A percentile compares a stretch with the other conserved stretches of the same genome.
Evolutionary conservation across 2,888 invertebrate genomes (phyloP).

Genomic region (Liposcelis brunnea): DNA sequence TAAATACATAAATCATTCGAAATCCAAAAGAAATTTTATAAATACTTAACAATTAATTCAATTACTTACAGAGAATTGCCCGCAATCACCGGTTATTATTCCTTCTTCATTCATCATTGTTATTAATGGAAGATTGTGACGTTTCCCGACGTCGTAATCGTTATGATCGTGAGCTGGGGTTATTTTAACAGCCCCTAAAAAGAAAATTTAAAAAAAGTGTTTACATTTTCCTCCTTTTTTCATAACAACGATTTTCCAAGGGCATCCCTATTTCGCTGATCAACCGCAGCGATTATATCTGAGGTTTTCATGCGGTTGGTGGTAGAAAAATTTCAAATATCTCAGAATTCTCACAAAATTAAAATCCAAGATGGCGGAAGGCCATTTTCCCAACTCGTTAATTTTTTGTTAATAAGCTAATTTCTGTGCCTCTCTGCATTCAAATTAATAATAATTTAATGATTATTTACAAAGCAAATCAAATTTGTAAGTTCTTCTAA

Average conservation of each 20-base stretch:
- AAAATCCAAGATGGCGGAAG: no score
- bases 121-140: constrained; percentile 71
- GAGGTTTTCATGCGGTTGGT: no score
- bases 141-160: constrained; percentile 88
- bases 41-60: not conserved
- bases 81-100: constrained; percentile 60
- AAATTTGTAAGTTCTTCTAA: no score
- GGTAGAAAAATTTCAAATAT: no score
- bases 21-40: no score
- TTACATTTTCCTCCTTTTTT: not conserved
- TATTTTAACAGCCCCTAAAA: constrained; percentile 85
- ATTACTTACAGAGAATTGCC: constrained; percentile 47
- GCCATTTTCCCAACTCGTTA: no score
- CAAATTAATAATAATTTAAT: no score
- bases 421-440: no score
- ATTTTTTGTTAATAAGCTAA: no score
- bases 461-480: no score
- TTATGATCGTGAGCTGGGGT: constrained; percentile 96
- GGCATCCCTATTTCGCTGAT: not conserved
- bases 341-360: no score
- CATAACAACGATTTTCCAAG: not conserved
- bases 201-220: not conserved
- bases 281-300: no score
- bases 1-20: not conserved
- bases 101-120: constrained; percentile 87